A percentile compares a stretch with the other conserved stretches of the same genome.
Conservation (phyloP, 2,113 vertebrate genomes). For the Atlantisia rogersi region DNA sequence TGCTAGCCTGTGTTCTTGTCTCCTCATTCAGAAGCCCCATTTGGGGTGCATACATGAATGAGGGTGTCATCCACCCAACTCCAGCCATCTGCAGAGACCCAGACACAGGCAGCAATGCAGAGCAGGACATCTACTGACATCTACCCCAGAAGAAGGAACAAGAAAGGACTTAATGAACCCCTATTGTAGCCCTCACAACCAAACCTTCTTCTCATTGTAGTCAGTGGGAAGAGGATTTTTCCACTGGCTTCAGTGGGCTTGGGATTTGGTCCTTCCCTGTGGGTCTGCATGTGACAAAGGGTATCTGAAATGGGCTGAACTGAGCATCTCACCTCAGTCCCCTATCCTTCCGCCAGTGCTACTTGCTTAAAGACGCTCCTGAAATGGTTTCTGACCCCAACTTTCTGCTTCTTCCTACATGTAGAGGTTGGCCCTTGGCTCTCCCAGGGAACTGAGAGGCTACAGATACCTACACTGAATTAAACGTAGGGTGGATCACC, state of each 20-base stretch:
- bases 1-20: neutral
- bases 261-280: neutral
- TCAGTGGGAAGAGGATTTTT: neutral
- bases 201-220: neutral
- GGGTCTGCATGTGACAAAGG: neutral
- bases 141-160: neutral
- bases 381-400: neutral
- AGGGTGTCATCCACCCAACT: neutral
- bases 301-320: neutral
- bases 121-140: neutral
- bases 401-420: neutral
- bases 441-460: rapidly evolving
- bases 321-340: neutral
- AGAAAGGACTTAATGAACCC: neutral
- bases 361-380: neutral
- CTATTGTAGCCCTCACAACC: neutral
- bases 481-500: neutral
- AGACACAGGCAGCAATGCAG: neutral
- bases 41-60: neutral
- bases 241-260: neutral
- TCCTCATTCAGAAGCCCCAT: neutral
- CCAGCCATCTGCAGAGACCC: neutral
- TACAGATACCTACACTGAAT: neutral
- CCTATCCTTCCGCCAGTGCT: neutral
- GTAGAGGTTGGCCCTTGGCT: neutral